Percentiles rank a stretch among this genome's conserved stretches.
These are phyloP conservation scores for Archilochus colubris DNA, from an alignment of 2,113 vertebrate species.

Conservation along the genomic window DNA sequence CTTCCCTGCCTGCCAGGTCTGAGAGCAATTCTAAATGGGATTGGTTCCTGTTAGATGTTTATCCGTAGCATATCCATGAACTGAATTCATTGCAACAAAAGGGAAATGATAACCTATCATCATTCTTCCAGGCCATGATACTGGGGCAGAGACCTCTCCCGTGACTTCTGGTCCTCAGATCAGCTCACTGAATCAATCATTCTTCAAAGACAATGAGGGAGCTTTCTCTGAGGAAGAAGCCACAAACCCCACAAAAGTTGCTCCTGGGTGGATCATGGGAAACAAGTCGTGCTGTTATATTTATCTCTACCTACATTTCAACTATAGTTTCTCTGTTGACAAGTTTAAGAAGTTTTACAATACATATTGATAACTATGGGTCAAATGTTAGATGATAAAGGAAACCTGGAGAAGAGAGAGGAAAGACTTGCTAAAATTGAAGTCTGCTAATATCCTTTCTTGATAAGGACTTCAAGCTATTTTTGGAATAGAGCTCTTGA, in stretches of 20 bases:
- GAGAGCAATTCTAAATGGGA: conserved; percentile 39
- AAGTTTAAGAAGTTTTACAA: conserved; percentile 68
- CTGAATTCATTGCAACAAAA: conserved; percentile 37
- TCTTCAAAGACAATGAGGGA: conserved; percentile 49
- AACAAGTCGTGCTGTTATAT: conserved; percentile 68
- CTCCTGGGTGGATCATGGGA: conserved; percentile 69
- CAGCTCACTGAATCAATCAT: conserved; percentile 50
- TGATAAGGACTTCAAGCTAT: conserved; percentile 33
- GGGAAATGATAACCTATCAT: conserved; percentile 40
- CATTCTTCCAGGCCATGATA: conserved; percentile 45
- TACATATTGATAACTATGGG: conserved; percentile 73
- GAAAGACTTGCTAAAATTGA: conserved; percentile 60
- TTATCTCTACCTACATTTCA: conserved; percentile 72
- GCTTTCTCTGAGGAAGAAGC: conserved; percentile 60
- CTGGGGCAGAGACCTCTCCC: conserved; percentile 42
- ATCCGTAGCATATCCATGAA: conserved; percentile 16
- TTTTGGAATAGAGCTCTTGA: conserved; percentile 15
- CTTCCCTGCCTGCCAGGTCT: not conserved
- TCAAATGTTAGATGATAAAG: conserved; percentile 70
- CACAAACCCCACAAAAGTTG: conserved; percentile 40
- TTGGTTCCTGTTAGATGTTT: conserved; percentile 53
- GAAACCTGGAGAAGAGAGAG: conserved; percentile 46
- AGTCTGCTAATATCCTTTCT: conserved; percentile 48
- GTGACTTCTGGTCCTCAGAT: conserved; percentile 24
- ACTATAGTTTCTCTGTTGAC: conserved; percentile 70